A percentile compares a stretch with the other conserved stretches of the same genome.
These are phyloP conservation scores for Dichetophora obliterata DNA, from an alignment of 2,888 invertebrate genomes.

Conservation along the genomic window DNA sequence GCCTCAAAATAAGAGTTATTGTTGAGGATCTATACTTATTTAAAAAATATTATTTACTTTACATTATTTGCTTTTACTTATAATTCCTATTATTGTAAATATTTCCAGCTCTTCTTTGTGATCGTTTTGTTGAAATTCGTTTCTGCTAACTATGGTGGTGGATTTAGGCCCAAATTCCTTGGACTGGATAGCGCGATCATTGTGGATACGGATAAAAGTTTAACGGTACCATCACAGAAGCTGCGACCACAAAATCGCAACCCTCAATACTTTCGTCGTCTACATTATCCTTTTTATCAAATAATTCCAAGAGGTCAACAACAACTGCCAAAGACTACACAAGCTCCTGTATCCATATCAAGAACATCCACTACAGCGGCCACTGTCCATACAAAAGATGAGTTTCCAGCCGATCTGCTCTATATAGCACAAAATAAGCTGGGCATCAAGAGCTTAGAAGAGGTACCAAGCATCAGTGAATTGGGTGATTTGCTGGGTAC, in stretches of 20 bases:
- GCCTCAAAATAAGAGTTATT: too few relatives aligned
- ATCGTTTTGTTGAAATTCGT: slow-evolving; percentile 16
- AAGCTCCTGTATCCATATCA: not conserved
- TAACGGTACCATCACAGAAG: not conserved
- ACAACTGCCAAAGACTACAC: slow-evolving; percentile 13
- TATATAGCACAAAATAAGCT: slow-evolving; percentile 59
- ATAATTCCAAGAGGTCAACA: slow-evolving; percentile 42
- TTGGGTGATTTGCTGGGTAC: slow-evolving; percentile 61
- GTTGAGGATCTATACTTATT: too few relatives aligned
- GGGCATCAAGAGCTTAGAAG: slow-evolving; percentile 56
- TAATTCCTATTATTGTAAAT: not conserved
- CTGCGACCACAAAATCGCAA: not conserved
- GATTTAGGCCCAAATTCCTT: slow-evolving; percentile 50
- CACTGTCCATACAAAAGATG: slow-evolving; percentile 40
- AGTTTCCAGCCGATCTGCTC: slow-evolving; percentile 61
- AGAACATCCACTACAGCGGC: slow-evolving; percentile 22
- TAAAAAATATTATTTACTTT: too few relatives aligned
- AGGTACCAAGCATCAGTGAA: slow-evolving; percentile 60
- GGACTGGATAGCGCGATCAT: slow-evolving; percentile 56
- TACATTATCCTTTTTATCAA: slow-evolving; percentile 54
- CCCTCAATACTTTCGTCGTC: slow-evolving; percentile 51
- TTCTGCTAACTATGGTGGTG: slow-evolving; percentile 36
- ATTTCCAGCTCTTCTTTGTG: slow-evolving; percentile 18
- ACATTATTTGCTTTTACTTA: not conserved
- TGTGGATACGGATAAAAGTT: slow-evolving; percentile 50